Evolutionary conservation across 2,113 vertebrate species (phyloP).

Genomic region (Muntiacus reevesi): DNA sequence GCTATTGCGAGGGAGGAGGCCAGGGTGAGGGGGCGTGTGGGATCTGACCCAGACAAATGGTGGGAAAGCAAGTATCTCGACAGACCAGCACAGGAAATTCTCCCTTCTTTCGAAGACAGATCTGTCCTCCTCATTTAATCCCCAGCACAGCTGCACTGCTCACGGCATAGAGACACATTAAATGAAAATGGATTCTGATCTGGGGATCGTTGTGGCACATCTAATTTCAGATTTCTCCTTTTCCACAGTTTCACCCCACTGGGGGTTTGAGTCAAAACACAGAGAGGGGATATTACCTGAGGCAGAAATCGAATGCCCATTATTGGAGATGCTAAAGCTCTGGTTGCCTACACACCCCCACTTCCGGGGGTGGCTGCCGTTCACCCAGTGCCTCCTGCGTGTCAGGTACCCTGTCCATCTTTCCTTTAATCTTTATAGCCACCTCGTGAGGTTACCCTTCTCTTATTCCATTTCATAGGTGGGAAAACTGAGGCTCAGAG

Average conservation of each 20-base stretch:
- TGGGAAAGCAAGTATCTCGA: slow-evolving; percentile 68
- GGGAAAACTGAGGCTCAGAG: not conserved
- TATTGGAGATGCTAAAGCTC: rapidly evolving
- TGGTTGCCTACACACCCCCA: rapidly evolving
- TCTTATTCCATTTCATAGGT: not conserved
- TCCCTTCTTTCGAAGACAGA: slow-evolving; percentile 41
- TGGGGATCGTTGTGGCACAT: slow-evolving; percentile 66
- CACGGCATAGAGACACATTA: slow-evolving; percentile 55
- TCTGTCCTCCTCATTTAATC: slow-evolving; percentile 70
- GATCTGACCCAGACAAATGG: slow-evolving; percentile 53
- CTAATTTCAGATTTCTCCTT: slow-evolving; percentile 63
- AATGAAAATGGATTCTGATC: slow-evolving; percentile 71
- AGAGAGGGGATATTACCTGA: not conserved
- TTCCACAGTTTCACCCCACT: slow-evolving; percentile 59
- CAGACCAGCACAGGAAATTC: slow-evolving; percentile 64
- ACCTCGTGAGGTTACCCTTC: not conserved
- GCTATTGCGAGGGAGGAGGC: slow-evolving; percentile 35
- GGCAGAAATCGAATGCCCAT: not conserved
- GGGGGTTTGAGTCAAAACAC: slow-evolving; percentile 48
- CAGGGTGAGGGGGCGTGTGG: not conserved
- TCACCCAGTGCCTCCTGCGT: rapidly evolving
- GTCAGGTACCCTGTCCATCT: rapidly evolving
- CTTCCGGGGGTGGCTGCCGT: rapidly evolving
- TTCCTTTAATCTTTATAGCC: not conserved
- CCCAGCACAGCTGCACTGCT: slow-evolving; percentile 75